phyloP scores from a whole-genome alignment of 2,888 invertebrate species.

The Trisateles emortualis region DNA sequence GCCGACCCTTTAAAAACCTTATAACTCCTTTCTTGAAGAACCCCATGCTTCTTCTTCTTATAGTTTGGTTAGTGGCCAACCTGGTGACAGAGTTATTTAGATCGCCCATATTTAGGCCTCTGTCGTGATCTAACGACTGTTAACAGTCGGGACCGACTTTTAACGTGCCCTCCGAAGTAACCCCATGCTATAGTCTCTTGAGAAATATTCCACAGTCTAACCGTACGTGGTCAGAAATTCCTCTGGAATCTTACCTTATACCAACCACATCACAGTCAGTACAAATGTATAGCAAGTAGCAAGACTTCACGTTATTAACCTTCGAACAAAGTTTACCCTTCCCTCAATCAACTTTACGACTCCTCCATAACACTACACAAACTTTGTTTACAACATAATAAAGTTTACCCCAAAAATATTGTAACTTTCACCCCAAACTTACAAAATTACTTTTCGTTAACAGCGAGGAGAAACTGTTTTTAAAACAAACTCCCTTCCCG shows the following conservation, averaged over 20 bases:
- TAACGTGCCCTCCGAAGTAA: no score
- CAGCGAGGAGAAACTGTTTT: conserved; percentile 12
- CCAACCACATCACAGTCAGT: not conserved
- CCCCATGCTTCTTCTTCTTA: no score
- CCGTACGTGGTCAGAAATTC: no score
- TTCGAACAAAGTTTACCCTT: not conserved
- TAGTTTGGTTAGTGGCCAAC: no score
- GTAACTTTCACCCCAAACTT: conserved; percentile 4
- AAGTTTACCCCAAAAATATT: conserved; percentile 15
- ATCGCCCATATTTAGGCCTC: no score
- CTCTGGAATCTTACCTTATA: not conserved
- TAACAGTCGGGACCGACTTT: no score
- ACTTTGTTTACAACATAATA: conserved; percentile 12
- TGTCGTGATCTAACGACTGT: no score
- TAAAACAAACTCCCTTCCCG: conserved; percentile 15
- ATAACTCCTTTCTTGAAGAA: no score
- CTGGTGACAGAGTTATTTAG: no score
- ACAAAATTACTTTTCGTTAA: conserved; percentile 16
- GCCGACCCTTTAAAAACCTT: no score
- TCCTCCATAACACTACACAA: conserved; percentile 3
- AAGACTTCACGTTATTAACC: not conserved
- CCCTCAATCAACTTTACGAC: conserved; percentile 1
- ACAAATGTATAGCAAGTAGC: not conserved
- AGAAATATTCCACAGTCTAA: no score
- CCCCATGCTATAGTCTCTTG: no score